Evolutionary conservation across 1,140 invertebrate genomes (phyloP).

Genomic region (Dreissena rostriformis): DNA sequence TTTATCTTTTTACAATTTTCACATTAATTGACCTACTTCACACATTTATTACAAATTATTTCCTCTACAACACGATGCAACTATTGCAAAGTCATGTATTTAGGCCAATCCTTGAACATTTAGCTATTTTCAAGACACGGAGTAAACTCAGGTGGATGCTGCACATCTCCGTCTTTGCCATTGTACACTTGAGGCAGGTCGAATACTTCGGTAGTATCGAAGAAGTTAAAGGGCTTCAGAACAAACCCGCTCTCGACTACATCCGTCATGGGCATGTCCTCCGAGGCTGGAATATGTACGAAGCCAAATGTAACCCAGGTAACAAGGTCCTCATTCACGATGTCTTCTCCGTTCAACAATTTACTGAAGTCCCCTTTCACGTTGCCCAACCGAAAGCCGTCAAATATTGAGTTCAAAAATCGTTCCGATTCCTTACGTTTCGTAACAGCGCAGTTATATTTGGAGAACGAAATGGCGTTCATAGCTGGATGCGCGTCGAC

Average conservation of each 20-base stretch:
- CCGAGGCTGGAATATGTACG: constrained; percentile 49
- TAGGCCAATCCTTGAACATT: too few relatives aligned
- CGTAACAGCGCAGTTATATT: too few relatives aligned
- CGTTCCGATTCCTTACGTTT: too few relatives aligned
- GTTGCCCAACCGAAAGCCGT: constrained; percentile 46
- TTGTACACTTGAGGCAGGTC: constrained; percentile 44
- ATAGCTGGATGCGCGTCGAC: too few relatives aligned
- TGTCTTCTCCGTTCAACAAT: constrained; percentile 38
- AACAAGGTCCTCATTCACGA: constrained; percentile 45
- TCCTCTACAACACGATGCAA: too few relatives aligned
- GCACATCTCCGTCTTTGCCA: too few relatives aligned
- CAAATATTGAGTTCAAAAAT: constrained; percentile 33
- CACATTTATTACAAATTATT: too few relatives aligned
- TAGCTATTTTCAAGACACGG: neutral
- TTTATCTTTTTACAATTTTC: too few relatives aligned
- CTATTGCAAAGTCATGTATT: too few relatives aligned
- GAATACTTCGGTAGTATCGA: constrained; percentile 47
- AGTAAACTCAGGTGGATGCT: too few relatives aligned
- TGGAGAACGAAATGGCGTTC: constrained; percentile 54
- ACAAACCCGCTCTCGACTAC: constrained; percentile 42
- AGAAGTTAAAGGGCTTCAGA: too few relatives aligned
- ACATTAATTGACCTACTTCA: too few relatives aligned
- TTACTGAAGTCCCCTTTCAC: constrained; percentile 40
- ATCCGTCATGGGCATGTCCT: constrained; percentile 56
- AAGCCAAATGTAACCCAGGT: constrained; percentile 55